Percentiles rank a stretch among this genome's conserved stretches.
These are phyloP conservation scores for Dendrolimus punctatus DNA, from an alignment of 1,140 invertebrate genomes.

Conservation along the genomic window DNA sequence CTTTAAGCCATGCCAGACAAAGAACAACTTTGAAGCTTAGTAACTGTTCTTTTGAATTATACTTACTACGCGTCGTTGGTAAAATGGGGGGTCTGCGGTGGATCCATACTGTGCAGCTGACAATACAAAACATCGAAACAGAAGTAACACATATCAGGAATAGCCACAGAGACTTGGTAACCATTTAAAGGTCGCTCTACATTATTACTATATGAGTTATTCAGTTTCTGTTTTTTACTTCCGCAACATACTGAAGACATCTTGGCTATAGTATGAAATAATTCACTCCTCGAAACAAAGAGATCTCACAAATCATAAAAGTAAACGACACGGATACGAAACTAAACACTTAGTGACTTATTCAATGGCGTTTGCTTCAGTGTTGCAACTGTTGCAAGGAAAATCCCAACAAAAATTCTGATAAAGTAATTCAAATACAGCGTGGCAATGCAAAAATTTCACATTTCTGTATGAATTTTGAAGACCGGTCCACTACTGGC, in stretches of 20 bases:
- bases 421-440: no score
- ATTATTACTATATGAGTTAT: conserved; percentile 76
- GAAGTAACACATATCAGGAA: conserved; percentile 97
- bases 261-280: conserved; percentile 36
- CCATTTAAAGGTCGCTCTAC: conserved; percentile 73
- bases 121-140: conserved; percentile 98
- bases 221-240: conserved; percentile 90
- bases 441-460: no score
- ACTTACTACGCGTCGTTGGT: conserved; percentile 97
- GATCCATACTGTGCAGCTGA: conserved; percentile 93
- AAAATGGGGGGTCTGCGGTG: conserved; percentile 91
- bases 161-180: conserved; percentile 81
- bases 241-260: conserved; percentile 93
- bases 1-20: conserved; percentile 17
- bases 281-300: conserved; percentile 39
- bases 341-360: conserved; percentile 43
- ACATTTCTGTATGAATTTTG: no score
- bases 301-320: conserved; percentile 39
- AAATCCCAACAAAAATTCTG: neutral
- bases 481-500: no score
- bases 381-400: neutral
- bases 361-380: conserved; percentile 24
- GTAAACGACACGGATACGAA: conserved; percentile 59
- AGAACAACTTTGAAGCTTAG: conserved; percentile 20
- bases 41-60: conserved; percentile 12